Base-by-base conservation (phyloP, 2,888 invertebrate genomes). In the Zele albiditarsus region DNA sequence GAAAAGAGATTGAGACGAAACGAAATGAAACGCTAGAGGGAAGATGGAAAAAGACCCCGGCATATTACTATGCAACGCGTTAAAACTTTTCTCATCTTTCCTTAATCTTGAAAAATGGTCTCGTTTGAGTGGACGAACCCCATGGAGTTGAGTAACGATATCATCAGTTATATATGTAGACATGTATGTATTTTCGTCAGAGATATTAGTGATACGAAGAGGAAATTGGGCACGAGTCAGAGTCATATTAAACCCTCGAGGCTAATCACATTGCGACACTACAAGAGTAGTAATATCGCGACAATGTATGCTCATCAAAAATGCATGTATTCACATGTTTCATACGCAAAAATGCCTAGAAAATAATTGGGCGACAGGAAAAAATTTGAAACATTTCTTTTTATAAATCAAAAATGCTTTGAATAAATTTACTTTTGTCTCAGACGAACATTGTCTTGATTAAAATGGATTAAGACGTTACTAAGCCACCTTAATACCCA, bases 61-160 rank as follows among this genome's bases (percentile, higher is more conserved):
- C 63, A 76, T 73, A 78, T 77, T 58, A 73, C 73, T 66, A 66
- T 73, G 63, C 27, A 53, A 80, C 82, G 84, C 82, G 84, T 88
- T 87, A 89, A 89, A 89, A 89, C 88, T 89, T 89, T 89, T 86
- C 87, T 88, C 89, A 88, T 89, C 86, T 87, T 84, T 84, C 82
- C 83, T 83, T 88, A 88, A 88, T 88, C 87, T 88, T 83, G 85
- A 87, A 88, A 87, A 88, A 89, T 84, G 82, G 80, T 79, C 80
- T 78, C 80, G 75, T 76, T 77, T 70, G 25, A 76, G 71, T 71
- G 57, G 63, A 53, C 62, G 74, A 20, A 70, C 72, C 57, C n/a
- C 49, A 25, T n/a, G 38, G n/a, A 42, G 60, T 27, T 58, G 20
- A 20, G 42, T 46, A 62, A 46, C 63, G 38, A 70, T 57, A 25